Evolutionary conservation across 2,888 invertebrate species (phyloP), one percentile per base, ranked within the genome.

Genomic region (Ferdinandea cuprea): DNA sequence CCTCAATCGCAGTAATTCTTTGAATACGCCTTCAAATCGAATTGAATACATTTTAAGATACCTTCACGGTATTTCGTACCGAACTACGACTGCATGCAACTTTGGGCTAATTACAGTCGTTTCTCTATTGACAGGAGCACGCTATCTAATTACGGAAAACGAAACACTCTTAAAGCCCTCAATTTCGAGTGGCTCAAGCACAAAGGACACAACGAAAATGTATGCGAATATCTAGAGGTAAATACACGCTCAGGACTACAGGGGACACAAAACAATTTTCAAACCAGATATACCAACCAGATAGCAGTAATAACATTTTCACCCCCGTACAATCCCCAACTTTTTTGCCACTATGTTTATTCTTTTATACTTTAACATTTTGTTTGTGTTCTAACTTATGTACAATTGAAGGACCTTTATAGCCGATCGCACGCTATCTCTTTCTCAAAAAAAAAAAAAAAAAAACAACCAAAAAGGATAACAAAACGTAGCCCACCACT

Each of bases 341-440:
- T 21, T 4, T 3, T 13, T 32, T 54, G 61, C 69, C 32, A 61
- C 15, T 44, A 35, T 19, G 5, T 30, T n/a, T n/a, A 54, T 50
- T 58, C 52, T 65, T 35, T 44, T 11, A 19, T 37, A 19, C 48
- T 40, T 68, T 32, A 42, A 19, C 32, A 21, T 58, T 58, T 66
- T 65, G 65, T 58, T 56, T 11, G 35, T 37, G 30, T 50, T 37
- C 63, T 44, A 32, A 58, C 35, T 56, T 63, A 59, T 69, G 35
- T 40, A 32, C 65, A 76, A 65, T 66, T 59, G 65, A 81, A 59
- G 50, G 58, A 37, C 58, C 30, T 35, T 81, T 72, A 81, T 77
- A 66, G 46, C 81, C 61, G 71, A 76, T 81, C 71, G 66, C 81
- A 81, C 77, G 81, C 81, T 81, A 81, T 77, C 59, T 72, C 21